Base-by-base conservation (phyloP, 2,113 vertebrate genomes). In the Pseudorectes ferrugineus region DNA sequence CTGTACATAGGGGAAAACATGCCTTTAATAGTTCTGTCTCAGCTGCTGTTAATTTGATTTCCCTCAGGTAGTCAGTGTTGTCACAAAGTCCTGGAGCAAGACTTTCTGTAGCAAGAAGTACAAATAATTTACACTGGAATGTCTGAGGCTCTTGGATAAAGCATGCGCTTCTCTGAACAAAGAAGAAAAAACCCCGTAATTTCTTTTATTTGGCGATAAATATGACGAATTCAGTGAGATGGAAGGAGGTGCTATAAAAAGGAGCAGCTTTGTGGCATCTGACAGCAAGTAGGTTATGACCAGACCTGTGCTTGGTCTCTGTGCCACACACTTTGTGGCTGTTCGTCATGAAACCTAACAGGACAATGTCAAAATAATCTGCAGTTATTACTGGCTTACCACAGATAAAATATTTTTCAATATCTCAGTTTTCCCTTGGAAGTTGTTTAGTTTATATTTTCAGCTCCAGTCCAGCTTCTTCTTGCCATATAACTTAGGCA, bases 11-110 rank as follows among this genome's bases (percentile, higher is more conserved):
- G 88, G 93, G 92, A 95, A 89, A 89, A 78, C 66, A 68, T 65
- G 54, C 58, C 83, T 92, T 85, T 95, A 92, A 95, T 94, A 96
- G 93, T 94, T 92, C 68, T 96, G 86, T 95, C 82, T 88, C 63
- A 76, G 89, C 82, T 92, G 89, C 86, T 81, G 89, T 86, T 97
- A 95, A 97, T 97, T 93, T 96, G 70, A 97, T 96, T 91, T 97
- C 96, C 94, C 95, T 86, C 79, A 93, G 88, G 85, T 96, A 94
- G 94, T 88, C 86, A 75, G 33, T 62, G 58, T 95, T 96, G 89
- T 94, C 93, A 94, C 55, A 88, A 89, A 93, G 76, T 93, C 92
- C 91, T 92, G 72, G 36, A 89, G 83, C 88, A 89, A 92, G 75
- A 80, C 75, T 86, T 91, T 22, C 13, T 73, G 45, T 89, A 66